Conservation (phyloP, 2,113 vertebrate species). For the Erythrocercus mccallii region DNA sequence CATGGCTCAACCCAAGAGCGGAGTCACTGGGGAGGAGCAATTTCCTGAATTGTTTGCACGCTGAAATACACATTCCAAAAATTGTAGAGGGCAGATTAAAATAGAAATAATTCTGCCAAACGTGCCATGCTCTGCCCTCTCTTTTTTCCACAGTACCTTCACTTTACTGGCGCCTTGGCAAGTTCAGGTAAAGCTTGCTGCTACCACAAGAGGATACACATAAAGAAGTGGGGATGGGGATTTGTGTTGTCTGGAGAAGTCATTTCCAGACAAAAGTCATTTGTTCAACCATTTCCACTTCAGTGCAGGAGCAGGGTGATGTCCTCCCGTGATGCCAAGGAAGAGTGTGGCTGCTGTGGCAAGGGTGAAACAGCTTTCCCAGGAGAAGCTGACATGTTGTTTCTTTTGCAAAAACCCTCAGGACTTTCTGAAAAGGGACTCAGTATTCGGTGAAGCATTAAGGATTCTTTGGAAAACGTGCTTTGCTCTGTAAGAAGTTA, state of each 20-base stretch:
- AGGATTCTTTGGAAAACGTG: constrained; percentile 8
- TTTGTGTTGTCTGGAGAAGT: neutral
- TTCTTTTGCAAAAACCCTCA: neutral
- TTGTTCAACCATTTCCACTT: neutral
- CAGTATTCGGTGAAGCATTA: constrained; percentile 22
- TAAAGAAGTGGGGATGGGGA: neutral
- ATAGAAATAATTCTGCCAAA: neutral
- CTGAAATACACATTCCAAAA: neutral
- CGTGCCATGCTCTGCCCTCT: fast-evolving
- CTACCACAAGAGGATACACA: neutral
- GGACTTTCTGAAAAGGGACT: constrained; percentile 1
- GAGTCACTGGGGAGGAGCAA: neutral
- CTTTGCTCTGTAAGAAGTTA: constrained; percentile 18
- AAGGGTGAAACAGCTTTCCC: neutral
- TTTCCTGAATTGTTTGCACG: neutral
- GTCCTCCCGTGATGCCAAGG: neutral
- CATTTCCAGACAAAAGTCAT: fast-evolving
- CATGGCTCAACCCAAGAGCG: neutral
- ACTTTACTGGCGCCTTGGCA: neutral
- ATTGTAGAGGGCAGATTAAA: neutral
- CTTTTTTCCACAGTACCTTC: neutral
- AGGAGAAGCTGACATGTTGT: neutral
- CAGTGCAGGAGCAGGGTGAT: neutral
- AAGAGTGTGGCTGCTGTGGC: neutral
- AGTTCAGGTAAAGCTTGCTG: neutral